A percentile compares a stretch with the other conserved stretches of the same genome.
These are phyloP conservation scores for Copidosoma aretas DNA, from an alignment of 2,888 invertebrate species.

Conservation along the genomic window DNA sequence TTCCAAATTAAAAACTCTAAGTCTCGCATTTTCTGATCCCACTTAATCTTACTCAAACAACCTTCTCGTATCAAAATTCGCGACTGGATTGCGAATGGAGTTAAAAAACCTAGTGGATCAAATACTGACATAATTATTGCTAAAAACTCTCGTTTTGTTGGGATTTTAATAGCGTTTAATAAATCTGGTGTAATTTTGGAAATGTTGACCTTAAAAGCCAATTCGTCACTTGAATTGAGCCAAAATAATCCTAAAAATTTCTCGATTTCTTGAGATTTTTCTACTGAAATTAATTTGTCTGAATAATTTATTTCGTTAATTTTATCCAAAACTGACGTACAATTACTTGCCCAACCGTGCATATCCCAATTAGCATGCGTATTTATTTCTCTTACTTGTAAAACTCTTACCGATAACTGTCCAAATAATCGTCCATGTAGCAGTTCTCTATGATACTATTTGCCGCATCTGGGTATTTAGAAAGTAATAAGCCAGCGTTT, in stretches of 20 bases:
- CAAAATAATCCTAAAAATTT: background rate
- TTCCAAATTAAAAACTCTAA: constrained; percentile 3
- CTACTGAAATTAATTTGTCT: background rate
- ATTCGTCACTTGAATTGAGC: background rate
- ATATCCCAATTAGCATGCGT: constrained; percentile 36
- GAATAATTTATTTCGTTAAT: background rate
- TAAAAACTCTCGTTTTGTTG: constrained; percentile 38
- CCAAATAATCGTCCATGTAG: constrained; percentile 43
- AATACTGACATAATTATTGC: constrained; percentile 44
- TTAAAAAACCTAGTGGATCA: constrained; percentile 30
- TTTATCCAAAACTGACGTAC: background rate
- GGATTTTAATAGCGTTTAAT: background rate
- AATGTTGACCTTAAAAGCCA: background rate
- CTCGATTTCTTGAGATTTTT: background rate
- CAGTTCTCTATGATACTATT: constrained; percentile 43
- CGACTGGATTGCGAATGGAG: constrained; percentile 42
- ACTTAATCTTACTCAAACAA: constrained; percentile 38
- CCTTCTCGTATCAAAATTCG: constrained; percentile 44
- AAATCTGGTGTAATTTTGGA: background rate
- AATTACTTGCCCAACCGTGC: constrained; percentile 34
- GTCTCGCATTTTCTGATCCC: constrained; percentile 34
- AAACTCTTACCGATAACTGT: constrained; percentile 19
- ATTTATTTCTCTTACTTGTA: constrained; percentile 32
- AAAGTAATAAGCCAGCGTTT: constrained; percentile 40
- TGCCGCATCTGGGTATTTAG: constrained; percentile 40